Evolutionary conservation across 1,140 invertebrate species (phyloP), one percentile per base, ranked within the genome.

Genomic region (Drosophila rufa): DNA sequence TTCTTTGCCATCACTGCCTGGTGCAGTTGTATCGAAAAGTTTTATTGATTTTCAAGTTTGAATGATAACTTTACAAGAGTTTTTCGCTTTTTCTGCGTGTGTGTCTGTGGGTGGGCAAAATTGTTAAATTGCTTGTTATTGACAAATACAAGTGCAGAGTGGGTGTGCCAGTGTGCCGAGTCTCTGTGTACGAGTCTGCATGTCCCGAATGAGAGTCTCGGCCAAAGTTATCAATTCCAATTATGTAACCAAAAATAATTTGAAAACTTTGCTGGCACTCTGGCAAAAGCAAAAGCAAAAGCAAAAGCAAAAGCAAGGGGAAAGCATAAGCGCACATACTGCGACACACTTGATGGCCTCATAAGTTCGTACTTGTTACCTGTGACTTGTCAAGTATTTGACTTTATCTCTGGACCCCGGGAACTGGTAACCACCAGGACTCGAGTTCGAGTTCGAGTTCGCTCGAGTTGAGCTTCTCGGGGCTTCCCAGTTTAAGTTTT

Each of bases 241-340:
- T 89, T 89, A 89, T 90, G 83, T 91, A 89, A 89, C 85, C 85
- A 89, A 89, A 89, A 89, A 89, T 89, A 89, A 89, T 89, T 89
- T 89, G 85, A 89, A 89, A 89, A 89, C 85, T 89, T 89, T 90
- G 61, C 83, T 76, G 73, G 84, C 80, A 89, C 83, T 87, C 75
- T 80, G 62, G 80, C 67, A 80, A 87, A 83, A 70, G 84, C 48
- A 48, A 62, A 53, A 25, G 30, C 45, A 82, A 22, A 46, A 30
- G 27, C 27, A 30, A 87, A 83, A 25, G 30, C 45, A 82, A 22
- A 42, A 30, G 27, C 27, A 30, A 87, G 80, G 22, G 22, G 22
- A 25, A 46, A 30, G 27, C 27, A 30, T 25, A 25, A 19, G 27
- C 12, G 33, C 11, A 51, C 8, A 53, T n/a, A 55, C 33, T 58